Conservation (phyloP, 2,797 vertebrate genomes). For the Spheniscus humboldti region DNA sequence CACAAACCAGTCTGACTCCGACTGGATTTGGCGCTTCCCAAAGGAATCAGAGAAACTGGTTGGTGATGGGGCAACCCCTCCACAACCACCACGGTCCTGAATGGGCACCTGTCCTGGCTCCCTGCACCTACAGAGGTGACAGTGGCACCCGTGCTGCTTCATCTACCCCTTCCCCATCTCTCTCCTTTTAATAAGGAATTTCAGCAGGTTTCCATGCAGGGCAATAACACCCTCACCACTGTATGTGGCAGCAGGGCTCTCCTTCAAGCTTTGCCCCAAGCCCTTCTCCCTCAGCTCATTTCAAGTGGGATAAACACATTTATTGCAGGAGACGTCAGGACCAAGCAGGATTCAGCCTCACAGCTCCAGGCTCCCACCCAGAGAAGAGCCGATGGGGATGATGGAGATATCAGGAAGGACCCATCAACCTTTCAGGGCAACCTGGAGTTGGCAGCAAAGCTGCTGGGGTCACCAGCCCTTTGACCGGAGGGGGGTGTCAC, state of each 20-base stretch:
- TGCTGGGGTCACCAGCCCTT: neutral
- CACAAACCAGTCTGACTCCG: slow-evolving; percentile 35
- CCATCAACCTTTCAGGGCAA: neutral
- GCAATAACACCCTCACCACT: neutral
- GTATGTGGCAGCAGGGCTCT: neutral
- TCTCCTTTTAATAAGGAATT: neutral
- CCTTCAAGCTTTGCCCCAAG: neutral
- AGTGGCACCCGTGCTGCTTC: neutral
- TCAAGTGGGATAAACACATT: neutral
- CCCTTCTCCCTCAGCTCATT: neutral
- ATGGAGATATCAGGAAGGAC: neutral
- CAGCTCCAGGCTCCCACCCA: neutral
- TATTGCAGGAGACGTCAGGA: neutral
- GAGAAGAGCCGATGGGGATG: neutral
- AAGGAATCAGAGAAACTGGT: neutral
- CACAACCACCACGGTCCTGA: neutral
- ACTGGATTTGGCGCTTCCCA: neutral
- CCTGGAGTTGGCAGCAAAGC: neutral
- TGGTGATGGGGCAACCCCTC: neutral
- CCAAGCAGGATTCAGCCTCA: neutral
- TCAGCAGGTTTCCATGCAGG: neutral
- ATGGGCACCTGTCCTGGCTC: neutral
- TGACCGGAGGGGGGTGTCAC: neutral
- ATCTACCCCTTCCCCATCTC: neutral
- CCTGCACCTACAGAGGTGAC: neutral